Evolutionary conservation across 2,888 invertebrate genomes (phyloP), one percentile per base, ranked within the genome.

Genomic region (Elysia crispata): DNA sequence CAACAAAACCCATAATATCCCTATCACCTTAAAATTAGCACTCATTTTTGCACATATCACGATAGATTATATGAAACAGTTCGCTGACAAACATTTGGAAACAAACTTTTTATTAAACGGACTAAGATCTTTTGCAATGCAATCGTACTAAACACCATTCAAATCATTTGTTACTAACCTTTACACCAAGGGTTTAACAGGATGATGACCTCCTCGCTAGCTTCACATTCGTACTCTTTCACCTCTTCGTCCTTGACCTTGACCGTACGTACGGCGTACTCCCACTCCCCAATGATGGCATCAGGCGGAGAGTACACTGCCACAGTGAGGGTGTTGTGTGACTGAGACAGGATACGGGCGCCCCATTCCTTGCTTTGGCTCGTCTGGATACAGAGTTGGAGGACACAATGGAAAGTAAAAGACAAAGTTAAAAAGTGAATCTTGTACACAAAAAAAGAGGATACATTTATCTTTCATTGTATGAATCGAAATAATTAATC

Each of bases 101-200:
- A 41, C 3, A 41, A 6, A 41, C 41, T 11, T 6, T 41, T 41
- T n/a, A n/a, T n/a, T n/a, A n/a, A n/a, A n/a, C n/a, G n/a, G n/a
- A n/a, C n/a, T n/a, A n/a, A n/a, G 11, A 41, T 41, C 3, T 6
- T 6, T 41, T 41, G 3, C 41, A 3, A 41, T 41, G 11, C 41
- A 41, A 11, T 41, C 41, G 11, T 11, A 3, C 41, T 11, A 41
- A 41, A 41, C 41, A 41, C 41, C 41, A 41, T 41, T 41, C 11
- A 41, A 11, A 41, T 41, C 41, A 6, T 6, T 41, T 41, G 41
- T 41, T 41, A 41, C 74, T 78, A 8, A 78, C 81, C 81, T 31
- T 25, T 1, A 20, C 75, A 81, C 81, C 81, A 81, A 3, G 81
- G 81, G 66, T 81, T 81, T 54, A 81, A 66, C 31, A 81, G 70